Percentiles rank a stretch among this genome's conserved stretches.
Evolutionary conservation across 2,888 invertebrate species (phyloP).

Genomic region (Hypolimnas misippus): DNA sequence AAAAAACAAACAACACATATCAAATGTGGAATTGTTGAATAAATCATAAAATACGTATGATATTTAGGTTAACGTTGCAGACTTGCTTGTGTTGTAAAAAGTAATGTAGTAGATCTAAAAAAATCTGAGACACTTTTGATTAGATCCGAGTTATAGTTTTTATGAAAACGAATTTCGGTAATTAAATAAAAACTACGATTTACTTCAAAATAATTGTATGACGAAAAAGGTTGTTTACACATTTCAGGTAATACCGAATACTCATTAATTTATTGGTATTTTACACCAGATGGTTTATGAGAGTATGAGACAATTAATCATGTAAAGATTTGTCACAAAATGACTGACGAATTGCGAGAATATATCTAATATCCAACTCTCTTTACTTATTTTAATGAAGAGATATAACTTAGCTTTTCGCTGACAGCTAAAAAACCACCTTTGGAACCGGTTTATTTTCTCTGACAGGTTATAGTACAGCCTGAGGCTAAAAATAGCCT

Average conservation of each 20-base stretch:
- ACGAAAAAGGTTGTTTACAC: neutral
- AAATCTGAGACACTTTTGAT: neutral
- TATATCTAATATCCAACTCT: conserved; percentile 7
- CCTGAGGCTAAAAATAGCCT: conserved; percentile 41
- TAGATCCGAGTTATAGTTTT: no score
- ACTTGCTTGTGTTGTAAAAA: neutral
- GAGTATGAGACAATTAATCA: no score
- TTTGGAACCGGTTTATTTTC: conserved; percentile 35
- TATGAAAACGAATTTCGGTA: no score
- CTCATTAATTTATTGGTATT: no score
- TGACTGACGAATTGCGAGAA: neutral
- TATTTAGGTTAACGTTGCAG: neutral
- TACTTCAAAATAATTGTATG: no score
- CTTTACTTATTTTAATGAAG: conserved; percentile 2
- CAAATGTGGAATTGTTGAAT: neutral
- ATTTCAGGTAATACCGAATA: no score
- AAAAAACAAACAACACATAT: neutral
- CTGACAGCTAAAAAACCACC: conserved; percentile 26
- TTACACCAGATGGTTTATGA: no score
- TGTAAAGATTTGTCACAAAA: no score
- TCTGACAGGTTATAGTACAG: conserved; percentile 36
- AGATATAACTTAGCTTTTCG: conserved; percentile 30
- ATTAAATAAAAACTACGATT: no score
- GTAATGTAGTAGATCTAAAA: neutral
- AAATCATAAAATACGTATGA: neutral